Evolutionary conservation across 2,888 invertebrate genomes (phyloP).

Genomic region (Teleiodes luculella): DNA sequence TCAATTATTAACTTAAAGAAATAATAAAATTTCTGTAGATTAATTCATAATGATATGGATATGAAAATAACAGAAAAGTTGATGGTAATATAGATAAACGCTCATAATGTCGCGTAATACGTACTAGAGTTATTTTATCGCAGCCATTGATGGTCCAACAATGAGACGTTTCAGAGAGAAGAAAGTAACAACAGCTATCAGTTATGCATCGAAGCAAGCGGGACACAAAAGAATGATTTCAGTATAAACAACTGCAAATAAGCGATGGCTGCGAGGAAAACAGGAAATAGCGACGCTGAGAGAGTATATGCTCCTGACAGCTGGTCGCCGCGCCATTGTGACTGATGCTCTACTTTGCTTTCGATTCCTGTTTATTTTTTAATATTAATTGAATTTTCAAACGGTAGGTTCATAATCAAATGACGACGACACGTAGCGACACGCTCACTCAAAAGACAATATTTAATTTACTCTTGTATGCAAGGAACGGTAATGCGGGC

Average conservation of each 20-base stretch:
- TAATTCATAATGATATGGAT: not conserved
- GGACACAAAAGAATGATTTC: constrained; percentile 32
- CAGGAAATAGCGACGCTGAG: constrained; percentile 31
- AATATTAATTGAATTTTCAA: too few relatives aligned
- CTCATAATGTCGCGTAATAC: not conserved
- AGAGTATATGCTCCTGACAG: not conserved
- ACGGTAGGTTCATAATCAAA: too few relatives aligned
- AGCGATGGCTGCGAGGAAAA: constrained; percentile 24
- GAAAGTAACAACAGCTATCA: constrained; percentile 10
- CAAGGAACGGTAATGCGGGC: too few relatives aligned
- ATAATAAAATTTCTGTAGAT: too few relatives aligned
- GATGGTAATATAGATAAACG: not conserved
- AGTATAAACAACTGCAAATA: constrained; percentile 26
- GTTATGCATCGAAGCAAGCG: constrained; percentile 12
- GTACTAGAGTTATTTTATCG: not conserved
- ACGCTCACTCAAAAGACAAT: too few relatives aligned
- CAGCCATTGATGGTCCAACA: constrained; percentile 11
- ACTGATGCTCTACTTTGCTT: not conserved
- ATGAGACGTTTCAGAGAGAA: constrained; percentile 12
- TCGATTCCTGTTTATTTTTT: not conserved
- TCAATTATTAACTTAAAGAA: too few relatives aligned
- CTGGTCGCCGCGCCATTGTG: not conserved
- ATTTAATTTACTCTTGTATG: too few relatives aligned
- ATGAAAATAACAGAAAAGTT: not conserved
- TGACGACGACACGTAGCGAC: too few relatives aligned